Conservation (phyloP, 2,797 vertebrate species). For the Myotis findleyi region DNA sequence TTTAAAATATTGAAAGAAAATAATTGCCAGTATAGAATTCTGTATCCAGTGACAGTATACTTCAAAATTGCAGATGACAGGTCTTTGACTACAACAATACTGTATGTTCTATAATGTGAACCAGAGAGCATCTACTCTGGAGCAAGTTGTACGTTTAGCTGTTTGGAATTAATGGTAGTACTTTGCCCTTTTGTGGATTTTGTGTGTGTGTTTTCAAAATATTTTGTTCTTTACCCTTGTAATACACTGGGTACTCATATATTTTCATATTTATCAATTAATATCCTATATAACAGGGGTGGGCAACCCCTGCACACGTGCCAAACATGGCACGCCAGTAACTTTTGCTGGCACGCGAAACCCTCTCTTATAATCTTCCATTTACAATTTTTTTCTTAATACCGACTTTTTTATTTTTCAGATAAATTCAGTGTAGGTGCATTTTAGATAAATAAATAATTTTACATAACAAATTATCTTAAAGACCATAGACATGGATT, state of each 20-base stretch:
- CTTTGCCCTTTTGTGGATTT: slow-evolving; percentile 54
- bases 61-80: slow-evolving; percentile 52
- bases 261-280: slow-evolving; percentile 61
- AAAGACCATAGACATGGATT: too few relatives aligned
- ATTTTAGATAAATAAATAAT: too few relatives aligned
- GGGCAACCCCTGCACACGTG: too few relatives aligned
- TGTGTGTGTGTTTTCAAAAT: slow-evolving; percentile 59
- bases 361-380: too few relatives aligned
- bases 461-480: too few relatives aligned
- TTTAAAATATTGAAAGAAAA: slow-evolving; percentile 44
- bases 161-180: neutral
- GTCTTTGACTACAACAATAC: neutral
- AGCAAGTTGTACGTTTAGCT: slow-evolving; percentile 20
- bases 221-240: slow-evolving; percentile 68
- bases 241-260: slow-evolving; percentile 38
- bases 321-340: too few relatives aligned
- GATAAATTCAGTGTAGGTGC: too few relatives aligned
- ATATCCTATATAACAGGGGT: neutral
- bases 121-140: neutral
- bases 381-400: too few relatives aligned
- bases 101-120: neutral
- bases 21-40: slow-evolving; percentile 38
- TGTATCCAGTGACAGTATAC: neutral
- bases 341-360: too few relatives aligned
- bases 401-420: too few relatives aligned